Evolutionary conservation across 2,797 vertebrate genomes (phyloP).

Genomic region (Coranthus polyacanthus): DNA sequence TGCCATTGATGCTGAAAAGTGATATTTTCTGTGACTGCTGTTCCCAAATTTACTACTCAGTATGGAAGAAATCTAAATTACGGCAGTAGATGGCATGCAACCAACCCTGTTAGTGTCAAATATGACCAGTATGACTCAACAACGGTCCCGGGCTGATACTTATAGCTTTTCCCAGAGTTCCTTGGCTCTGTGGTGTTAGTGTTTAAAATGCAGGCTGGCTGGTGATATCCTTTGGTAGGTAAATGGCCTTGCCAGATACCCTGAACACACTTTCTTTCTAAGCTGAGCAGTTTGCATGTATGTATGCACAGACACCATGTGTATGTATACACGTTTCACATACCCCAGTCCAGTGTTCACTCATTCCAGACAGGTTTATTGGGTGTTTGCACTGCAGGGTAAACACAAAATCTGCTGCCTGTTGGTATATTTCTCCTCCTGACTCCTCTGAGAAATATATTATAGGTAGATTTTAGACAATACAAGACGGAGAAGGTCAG

Average conservation of each 20-base stretch:
- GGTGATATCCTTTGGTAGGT: slow-evolving; percentile 47
- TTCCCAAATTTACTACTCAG: slow-evolving; percentile 22
- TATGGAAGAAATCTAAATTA: slow-evolving; percentile 23
- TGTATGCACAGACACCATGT: not conserved
- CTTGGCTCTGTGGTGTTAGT: slow-evolving; percentile 17
- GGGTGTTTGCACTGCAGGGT: slow-evolving; percentile 62
- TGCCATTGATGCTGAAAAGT: slow-evolving; percentile 40
- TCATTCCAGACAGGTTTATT: slow-evolving; percentile 70
- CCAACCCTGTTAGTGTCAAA: slow-evolving; percentile 42
- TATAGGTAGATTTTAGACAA: slow-evolving; percentile 20
- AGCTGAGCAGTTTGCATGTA: slow-evolving; percentile 14
- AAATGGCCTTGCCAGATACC: slow-evolving; percentile 19
- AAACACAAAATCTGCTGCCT: slow-evolving; percentile 56
- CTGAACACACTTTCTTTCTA: slow-evolving; percentile 31
- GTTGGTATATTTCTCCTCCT: slow-evolving; percentile 54
- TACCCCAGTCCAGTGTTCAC: slow-evolving; percentile 8
- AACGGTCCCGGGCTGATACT: slow-evolving; percentile 20
- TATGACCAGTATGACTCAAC: slow-evolving; percentile 34
- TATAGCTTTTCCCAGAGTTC: slow-evolving; percentile 25
- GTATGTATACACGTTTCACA: slow-evolving; percentile 39
- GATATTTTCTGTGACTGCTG: slow-evolving; percentile 45
- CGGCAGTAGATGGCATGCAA: slow-evolving; percentile 19
- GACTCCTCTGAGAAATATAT: slow-evolving; percentile 26
- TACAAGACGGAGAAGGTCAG: slow-evolving; percentile 2
- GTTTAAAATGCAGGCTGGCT: slow-evolving; percentile 22